phyloP scores from a whole-genome alignment of 2,888 invertebrate species.

The Phytoseiulus persimilis region DNA sequence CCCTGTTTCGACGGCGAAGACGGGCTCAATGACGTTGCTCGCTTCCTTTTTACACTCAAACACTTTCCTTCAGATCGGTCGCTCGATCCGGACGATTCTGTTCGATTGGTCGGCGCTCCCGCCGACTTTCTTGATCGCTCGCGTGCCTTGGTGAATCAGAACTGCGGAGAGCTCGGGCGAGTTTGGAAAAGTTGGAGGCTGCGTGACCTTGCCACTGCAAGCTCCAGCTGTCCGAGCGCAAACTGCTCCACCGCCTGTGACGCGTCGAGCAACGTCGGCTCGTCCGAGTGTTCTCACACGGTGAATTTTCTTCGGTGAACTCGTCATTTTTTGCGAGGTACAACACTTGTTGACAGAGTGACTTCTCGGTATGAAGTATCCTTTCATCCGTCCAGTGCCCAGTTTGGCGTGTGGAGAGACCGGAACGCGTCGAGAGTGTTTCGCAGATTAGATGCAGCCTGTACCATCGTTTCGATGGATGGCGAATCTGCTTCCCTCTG shows the following conservation, averaged over 20 bases:
- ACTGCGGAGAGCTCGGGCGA: neutral
- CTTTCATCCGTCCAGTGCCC: neutral
- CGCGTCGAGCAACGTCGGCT: neutral
- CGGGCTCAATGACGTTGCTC: neutral
- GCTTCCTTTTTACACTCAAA: neutral
- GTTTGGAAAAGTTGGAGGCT: neutral
- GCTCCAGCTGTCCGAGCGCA: neutral
- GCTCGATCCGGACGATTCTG: neutral
- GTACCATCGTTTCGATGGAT: neutral
- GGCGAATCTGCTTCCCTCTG: no score
- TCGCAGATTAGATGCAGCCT: neutral
- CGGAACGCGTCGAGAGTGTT: neutral
- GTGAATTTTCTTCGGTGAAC: neutral
- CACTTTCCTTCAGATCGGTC: neutral
- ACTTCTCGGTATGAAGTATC: neutral
- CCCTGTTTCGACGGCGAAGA: neutral
- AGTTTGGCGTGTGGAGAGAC: neutral
- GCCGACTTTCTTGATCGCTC: neutral
- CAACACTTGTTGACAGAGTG: no score
- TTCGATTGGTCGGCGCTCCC: neutral
- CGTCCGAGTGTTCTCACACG: neutral
- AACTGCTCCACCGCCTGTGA: neutral
- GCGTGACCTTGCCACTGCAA: neutral
- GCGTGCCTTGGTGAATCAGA: neutral
- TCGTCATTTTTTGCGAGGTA: no score